Evolutionary conservation across 2,797 vertebrate genomes (phyloP), one percentile per base, ranked within the genome.

Genomic region (Crocidura indochinensis): DNA sequence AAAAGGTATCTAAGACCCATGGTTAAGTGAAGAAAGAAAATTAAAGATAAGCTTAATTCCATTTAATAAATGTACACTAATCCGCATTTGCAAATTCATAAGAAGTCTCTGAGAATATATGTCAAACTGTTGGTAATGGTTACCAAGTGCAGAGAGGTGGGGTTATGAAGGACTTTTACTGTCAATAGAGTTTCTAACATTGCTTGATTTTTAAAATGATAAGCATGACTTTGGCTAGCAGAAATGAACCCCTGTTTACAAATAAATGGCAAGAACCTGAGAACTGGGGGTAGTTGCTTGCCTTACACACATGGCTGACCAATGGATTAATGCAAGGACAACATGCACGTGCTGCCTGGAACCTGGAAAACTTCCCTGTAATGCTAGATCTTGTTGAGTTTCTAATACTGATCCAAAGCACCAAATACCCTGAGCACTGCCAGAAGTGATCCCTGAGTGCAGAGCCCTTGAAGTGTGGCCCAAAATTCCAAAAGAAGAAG

Each of bases 181-280:
- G 26, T 72, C n/a, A 27, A 38, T 82, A 79, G 74, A 60, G 82
- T 92, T 74, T 93, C 44, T 87, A 31, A 60, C 22, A 91, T 72
- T 88, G 80, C 69, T 88, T 90, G 51, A 64, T 49, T 91, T 95
- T 78, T 31, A 14, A 87, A 91, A 83, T 69, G 87, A 60, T 27
- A 60, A 2, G 8, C 2, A 22, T 78, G 72, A 90, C 27, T 84
- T 73, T 60, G 56, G 0, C 80, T 56, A 82, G 87, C 5, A 22
- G 10, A 53, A 85, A 49, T 62, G 38, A 26, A 72, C 69, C 26
- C n/a, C 60, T 87, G 20, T 29, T 53, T 92, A 26, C 72, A 84
- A 46, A 73, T 38, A 15, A 60, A 20, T 60, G 6, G 14, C 14
- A 15, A 19, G 56, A 15, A 20, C 19, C 19, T 0, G 2, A 60